A percentile compares a stretch with the other conserved stretches of the same genome.
Conservation (phyloP, 2,888 invertebrate genomes). For the Dromius quadrimaculatus region DNA sequence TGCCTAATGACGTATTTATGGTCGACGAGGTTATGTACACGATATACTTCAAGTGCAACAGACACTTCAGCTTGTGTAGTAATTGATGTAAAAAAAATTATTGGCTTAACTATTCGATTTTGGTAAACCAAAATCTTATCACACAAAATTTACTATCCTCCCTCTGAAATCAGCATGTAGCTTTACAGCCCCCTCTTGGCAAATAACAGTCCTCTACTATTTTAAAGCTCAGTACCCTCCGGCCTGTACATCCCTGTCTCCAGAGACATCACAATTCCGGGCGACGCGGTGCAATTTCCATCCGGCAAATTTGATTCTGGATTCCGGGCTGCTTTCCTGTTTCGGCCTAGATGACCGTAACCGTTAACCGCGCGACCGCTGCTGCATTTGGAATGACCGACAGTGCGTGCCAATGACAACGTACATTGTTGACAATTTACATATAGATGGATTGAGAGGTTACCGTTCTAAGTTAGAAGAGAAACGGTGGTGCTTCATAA, state of each 20-base stretch:
- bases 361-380: conserved; percentile 20
- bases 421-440: too few relatives aligned
- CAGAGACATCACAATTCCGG: conserved; percentile 9
- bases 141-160: background rate
- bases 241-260: background rate
- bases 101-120: background rate
- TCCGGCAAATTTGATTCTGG: conserved; percentile 37
- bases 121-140: background rate
- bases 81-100: too few relatives aligned
- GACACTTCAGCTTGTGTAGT: too few relatives aligned
- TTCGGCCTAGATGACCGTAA: background rate
- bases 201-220: background rate
- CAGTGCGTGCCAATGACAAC: background rate
- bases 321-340: background rate
- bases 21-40: too few relatives aligned
- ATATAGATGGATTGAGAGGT: too few relatives aligned
- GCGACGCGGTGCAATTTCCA: conserved; percentile 23
- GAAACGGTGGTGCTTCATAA: too few relatives aligned
- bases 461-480: too few relatives aligned
- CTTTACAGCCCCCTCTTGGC: background rate
- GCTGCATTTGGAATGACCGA: conserved; percentile 32
- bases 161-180: background rate
- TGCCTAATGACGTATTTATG: too few relatives aligned
- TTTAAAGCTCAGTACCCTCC: background rate
- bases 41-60: too few relatives aligned